Percentiles rank a stretch among this genome's conserved stretches.
Conservation (phyloP, 1,140 invertebrate species). For the Papilio polyxenes region DNA sequence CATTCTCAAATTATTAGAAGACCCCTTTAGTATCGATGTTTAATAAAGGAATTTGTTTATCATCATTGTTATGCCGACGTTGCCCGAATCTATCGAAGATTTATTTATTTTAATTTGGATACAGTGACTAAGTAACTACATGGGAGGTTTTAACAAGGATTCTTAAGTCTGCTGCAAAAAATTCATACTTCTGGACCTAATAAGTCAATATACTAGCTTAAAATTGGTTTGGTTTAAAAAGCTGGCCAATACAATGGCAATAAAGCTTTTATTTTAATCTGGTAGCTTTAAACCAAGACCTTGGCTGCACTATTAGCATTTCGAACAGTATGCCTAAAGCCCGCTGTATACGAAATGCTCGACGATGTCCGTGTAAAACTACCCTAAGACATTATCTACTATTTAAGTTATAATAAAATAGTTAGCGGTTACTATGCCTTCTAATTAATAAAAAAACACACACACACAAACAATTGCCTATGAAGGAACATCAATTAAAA, state of each 20-base stretch:
- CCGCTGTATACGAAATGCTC: too few relatives aligned
- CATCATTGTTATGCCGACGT: conserved; percentile 16
- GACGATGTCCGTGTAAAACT: too few relatives aligned
- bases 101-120: conserved; percentile 35
- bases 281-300: too few relatives aligned
- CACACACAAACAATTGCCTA: neutral
- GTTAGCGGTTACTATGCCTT: neutral
- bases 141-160: neutral
- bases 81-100: neutral
- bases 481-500: neutral
- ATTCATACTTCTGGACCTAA: too few relatives aligned
- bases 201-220: too few relatives aligned
- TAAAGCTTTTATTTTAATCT: too few relatives aligned
- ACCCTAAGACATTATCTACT: too few relatives aligned
- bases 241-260: too few relatives aligned
- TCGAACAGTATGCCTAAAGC: too few relatives aligned
- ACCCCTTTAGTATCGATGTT: conserved; percentile 51
- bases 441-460: neutral
- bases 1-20: conserved; percentile 70
- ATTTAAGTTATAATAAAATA: neutral
- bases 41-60: conserved; percentile 51
- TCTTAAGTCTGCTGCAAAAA: neutral
- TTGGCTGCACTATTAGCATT: too few relatives aligned
- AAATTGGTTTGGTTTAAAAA: too few relatives aligned
- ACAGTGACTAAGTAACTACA: neutral